Percentiles rank a stretch among this genome's conserved stretches.
Conservation (phyloP, 2,113 vertebrate species). For the Hydrochoerus hydrochaeris region DNA sequence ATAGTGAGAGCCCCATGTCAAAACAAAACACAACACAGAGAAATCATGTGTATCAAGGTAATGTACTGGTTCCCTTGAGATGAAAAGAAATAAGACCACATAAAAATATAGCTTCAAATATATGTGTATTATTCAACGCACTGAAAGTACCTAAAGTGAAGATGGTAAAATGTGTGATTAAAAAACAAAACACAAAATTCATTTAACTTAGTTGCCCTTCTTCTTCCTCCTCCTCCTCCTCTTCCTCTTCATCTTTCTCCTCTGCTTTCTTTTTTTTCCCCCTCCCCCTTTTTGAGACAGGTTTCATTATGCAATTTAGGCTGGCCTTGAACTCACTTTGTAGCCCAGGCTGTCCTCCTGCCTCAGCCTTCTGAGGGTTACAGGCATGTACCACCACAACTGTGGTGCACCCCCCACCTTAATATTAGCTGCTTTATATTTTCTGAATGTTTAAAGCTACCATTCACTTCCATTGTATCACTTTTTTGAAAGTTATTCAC, state of each 20-base stretch:
- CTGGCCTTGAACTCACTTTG: neutral
- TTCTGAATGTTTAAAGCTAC: neutral
- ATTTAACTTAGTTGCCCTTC: neutral
- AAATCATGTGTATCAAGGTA: neutral
- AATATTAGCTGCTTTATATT: conserved; percentile 24
- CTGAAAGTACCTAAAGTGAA: neutral
- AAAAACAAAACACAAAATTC: neutral
- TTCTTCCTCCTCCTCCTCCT: neutral
- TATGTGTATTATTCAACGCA: neutral
- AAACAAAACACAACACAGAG: neutral
- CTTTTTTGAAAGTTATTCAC: conserved; percentile 5
- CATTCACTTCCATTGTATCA: neutral
- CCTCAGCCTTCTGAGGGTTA: no score
- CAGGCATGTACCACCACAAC: no score
- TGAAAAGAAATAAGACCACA: neutral
- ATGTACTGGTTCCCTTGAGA: neutral
- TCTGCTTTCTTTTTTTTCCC: neutral
- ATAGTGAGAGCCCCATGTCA: neutral
- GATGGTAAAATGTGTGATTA: neutral
- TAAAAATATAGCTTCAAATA: neutral
- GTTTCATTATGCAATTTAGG: neutral
- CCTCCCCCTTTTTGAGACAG: no score
- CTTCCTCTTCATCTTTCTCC: neutral
- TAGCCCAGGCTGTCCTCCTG: neutral
- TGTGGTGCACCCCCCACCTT: neutral